A percentile compares a stretch with the other conserved stretches of the same genome.
These are phyloP conservation scores for Plagodis pulveraria DNA, from an alignment of 2,888 invertebrate genomes.

Conservation along the genomic window DNA sequence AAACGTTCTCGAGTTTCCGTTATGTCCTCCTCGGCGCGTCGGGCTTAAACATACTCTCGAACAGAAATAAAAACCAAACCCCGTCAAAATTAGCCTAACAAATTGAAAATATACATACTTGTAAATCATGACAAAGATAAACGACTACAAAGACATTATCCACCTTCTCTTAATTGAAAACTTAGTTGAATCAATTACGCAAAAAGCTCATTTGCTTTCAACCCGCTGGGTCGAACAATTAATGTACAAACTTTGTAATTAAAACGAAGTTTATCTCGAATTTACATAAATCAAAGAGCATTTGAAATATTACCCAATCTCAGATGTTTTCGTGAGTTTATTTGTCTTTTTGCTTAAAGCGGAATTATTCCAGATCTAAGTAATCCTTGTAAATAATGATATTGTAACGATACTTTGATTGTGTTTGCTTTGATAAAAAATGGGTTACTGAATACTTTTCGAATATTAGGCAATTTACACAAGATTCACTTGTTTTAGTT, in stretches of 20 bases:
- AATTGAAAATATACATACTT: neutral
- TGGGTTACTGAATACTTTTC: too few species aligned
- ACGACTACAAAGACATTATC: neutral
- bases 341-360: slow-evolving; percentile 1
- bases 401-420: too few species aligned
- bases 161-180: slow-evolving; percentile 18
- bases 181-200: slow-evolving; percentile 31
- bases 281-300: slow-evolving; percentile 37
- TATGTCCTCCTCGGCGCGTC: too few species aligned
- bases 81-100: neutral
- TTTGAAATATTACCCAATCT: slow-evolving; percentile 25
- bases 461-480: too few species aligned
- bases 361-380: neutral
- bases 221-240: slow-evolving; percentile 26
- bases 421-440: too few species aligned
- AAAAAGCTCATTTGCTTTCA: slow-evolving; percentile 27
- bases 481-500: too few species aligned
- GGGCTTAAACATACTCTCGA: too few species aligned
- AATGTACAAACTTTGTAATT: slow-evolving; percentile 35
- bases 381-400: too few species aligned
- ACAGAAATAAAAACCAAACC: too few species aligned
- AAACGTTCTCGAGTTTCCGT: too few species aligned
- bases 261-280: slow-evolving; percentile 28
- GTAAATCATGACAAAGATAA: neutral
- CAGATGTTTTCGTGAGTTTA: slow-evolving; percentile 16